Evolutionary conservation across 2,113 vertebrate species (phyloP).

Genomic region (Oryzias curvinotus): DNA sequence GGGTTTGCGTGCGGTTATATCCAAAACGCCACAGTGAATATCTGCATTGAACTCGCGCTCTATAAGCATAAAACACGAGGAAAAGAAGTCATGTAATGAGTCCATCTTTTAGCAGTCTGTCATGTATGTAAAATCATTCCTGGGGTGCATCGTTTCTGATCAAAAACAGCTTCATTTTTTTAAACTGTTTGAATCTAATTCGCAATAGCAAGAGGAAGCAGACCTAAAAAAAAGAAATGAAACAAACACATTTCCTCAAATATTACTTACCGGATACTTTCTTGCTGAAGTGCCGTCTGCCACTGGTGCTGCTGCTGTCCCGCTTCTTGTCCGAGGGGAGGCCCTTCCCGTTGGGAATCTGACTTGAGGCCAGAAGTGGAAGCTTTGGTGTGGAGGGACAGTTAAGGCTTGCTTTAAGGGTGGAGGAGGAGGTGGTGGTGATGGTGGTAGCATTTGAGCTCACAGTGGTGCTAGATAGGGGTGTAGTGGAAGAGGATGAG

Average conservation of each 20-base stretch:
- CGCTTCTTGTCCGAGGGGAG: constrained; percentile 90
- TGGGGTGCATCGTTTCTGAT: no score
- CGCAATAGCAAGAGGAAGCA: no score
- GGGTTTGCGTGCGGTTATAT: constrained; percentile 94
- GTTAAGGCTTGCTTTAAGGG: constrained; percentile 98
- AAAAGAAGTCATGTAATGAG: neutral
- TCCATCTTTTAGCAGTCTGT: no score
- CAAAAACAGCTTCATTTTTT: no score
- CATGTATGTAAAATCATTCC: no score
- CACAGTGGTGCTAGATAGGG: constrained; percentile 94
- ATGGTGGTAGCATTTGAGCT: constrained; percentile 80
- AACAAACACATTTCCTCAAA: neutral
- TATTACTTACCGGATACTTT: constrained; percentile 87
- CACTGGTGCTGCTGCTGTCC: constrained; percentile 87
- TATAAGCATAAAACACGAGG: constrained; percentile 59
- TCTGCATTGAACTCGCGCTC: constrained; percentile 99
- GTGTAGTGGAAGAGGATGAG: constrained; percentile 83
- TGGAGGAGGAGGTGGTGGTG: constrained; percentile 86
- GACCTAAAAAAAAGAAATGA: no score
- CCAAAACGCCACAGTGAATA: constrained; percentile 96
- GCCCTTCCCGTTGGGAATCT: constrained; percentile 97
- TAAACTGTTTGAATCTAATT: no score
- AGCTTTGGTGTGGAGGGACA: constrained; percentile 99
- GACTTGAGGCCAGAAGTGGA: constrained; percentile 91
- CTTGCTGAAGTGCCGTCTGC: constrained; percentile 92